Percentiles rank a stretch among this genome's conserved stretches.
phyloP scores from a whole-genome alignment of 1,140 invertebrate genomes.

The Physella acuta region DNA sequence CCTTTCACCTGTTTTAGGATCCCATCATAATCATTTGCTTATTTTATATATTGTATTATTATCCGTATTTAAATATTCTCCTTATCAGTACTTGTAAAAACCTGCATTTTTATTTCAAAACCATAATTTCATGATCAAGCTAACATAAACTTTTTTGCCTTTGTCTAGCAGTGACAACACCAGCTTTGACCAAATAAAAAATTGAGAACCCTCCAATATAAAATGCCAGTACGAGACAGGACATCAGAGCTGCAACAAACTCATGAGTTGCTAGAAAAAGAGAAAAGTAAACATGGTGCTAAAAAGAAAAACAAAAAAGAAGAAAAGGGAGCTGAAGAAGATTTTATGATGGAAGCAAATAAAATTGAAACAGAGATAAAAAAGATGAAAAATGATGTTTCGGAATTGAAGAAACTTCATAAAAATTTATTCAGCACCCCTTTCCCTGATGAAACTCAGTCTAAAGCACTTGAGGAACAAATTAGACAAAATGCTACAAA shows the following conservation, averaged over 20 bases:
- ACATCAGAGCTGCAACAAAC: slow-evolving; percentile 36
- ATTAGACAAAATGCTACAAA: slow-evolving; percentile 21
- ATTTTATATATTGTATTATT: too few relatives aligned
- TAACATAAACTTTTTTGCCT: too few relatives aligned
- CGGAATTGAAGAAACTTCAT: slow-evolving; percentile 37
- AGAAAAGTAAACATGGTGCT: slow-evolving; percentile 27
- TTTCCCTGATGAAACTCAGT: slow-evolving; percentile 28
- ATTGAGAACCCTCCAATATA: too few relatives aligned
- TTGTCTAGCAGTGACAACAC: too few relatives aligned
- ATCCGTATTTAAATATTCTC: too few relatives aligned
- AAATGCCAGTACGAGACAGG: slow-evolving; percentile 39
- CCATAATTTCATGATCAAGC: too few relatives aligned
- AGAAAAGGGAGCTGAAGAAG: slow-evolving; percentile 28
- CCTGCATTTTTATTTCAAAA: too few relatives aligned
- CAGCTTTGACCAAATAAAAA: too few relatives aligned
- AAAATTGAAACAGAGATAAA: slow-evolving; percentile 33
- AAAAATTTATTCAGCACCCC: slow-evolving; percentile 36
- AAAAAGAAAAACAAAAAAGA: slow-evolving; percentile 28
- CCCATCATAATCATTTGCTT: too few relatives aligned
- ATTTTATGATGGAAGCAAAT: slow-evolving; percentile 33
- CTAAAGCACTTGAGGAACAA: slow-evolving; percentile 26
- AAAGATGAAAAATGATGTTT: slow-evolving; percentile 32
- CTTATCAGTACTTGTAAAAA: too few relatives aligned
- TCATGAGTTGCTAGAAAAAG: slow-evolving; percentile 33
- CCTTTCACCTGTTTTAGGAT: too few relatives aligned